phyloP scores from a whole-genome alignment of 2,113 vertebrate species.

The Rhombomys opimus region DNA sequence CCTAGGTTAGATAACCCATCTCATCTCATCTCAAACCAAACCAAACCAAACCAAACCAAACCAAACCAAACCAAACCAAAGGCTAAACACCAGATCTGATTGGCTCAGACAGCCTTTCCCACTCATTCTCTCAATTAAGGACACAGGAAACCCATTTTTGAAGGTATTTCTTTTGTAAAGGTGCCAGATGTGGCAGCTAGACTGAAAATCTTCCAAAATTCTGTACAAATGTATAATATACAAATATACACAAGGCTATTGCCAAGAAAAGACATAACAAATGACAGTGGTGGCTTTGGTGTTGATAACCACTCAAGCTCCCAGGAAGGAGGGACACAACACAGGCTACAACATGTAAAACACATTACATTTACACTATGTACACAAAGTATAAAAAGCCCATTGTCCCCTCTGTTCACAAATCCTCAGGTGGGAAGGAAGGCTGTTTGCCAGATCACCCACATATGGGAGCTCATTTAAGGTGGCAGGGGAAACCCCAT shows the following conservation, averaged over 20 bases:
- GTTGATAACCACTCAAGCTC: conserved; percentile 81
- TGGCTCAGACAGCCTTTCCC: conserved; percentile 60
- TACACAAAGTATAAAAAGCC: conserved; percentile 83
- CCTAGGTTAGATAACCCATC: too few species aligned
- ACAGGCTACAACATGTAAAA: conserved; percentile 77
- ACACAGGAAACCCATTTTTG: conserved; percentile 77
- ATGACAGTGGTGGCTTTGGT: conserved; percentile 78
- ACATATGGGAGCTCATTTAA: conserved; percentile 73
- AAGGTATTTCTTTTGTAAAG: conserved; percentile 90
- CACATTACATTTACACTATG: conserved; percentile 85
- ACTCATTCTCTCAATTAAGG: conserved; percentile 56
- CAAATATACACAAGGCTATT: conserved; percentile 89
- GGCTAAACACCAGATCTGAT: neutral
- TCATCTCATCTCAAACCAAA: neutral
- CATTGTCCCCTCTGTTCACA: conserved; percentile 72
- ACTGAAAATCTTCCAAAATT: conserved; percentile 91
- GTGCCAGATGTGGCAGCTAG: conserved; percentile 88
- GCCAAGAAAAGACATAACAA: conserved; percentile 83
- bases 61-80: neutral
- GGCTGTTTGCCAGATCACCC: conserved; percentile 61
- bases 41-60: too few species aligned
- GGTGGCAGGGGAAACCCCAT: conserved; percentile 68
- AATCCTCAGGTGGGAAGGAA: conserved; percentile 79
- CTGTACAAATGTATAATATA: conserved; percentile 91
- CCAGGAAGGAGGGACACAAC: conserved; percentile 65